Base-by-base conservation (phyloP, 1,140 invertebrate species). In the Drosophila grimshawi region DNA sequence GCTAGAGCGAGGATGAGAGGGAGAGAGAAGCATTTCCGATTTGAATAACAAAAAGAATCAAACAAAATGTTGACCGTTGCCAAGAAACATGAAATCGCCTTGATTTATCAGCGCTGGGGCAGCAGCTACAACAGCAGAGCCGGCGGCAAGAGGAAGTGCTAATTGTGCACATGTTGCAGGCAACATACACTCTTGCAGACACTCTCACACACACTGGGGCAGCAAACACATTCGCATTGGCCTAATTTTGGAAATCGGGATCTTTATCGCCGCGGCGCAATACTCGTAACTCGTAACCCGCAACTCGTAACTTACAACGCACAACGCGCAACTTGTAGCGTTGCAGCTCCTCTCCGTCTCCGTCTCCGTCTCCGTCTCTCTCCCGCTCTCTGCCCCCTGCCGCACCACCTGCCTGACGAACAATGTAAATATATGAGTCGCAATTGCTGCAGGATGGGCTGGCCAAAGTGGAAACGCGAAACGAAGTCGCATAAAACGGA, bases 401-500 rank as follows among this genome's bases (percentile, higher is more conserved):
- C 33, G 5, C 7, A 3, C 39, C 7, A 43, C 10, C 39, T n/a
- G 39, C 39, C 39, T 19, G 19, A 19, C 29, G 35, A 52, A 66
- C 53, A 61, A 62, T 61, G 64, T 74, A 68, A 74, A 69, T 69
- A 69, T 48, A 68, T 51, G 65, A 80, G 81, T 65, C 46, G 70
- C 79, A 69, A 48, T 68, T 67, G 72, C 80, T 65, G 66, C 79
- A 81, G 79, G 79, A 81, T 81, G 76, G 56, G 8, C 68, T 6
- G 45, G 35, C 51, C 71, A 65, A 76, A 80, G 78, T 81, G 81
- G 81, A 76, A 80, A 80, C 81, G 81, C 81, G 81, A 82, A 83
- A 77, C 85, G 76, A 71, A 86, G 76, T 89, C 85, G 83, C 83
- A 88, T 85, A 89, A 89, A 89, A 89, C 85, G 86, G 81, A 89